These are phyloP conservation scores for Hoplodrina blanda DNA, from an alignment of 2,888 invertebrate species.

Conservation along the genomic window DNA sequence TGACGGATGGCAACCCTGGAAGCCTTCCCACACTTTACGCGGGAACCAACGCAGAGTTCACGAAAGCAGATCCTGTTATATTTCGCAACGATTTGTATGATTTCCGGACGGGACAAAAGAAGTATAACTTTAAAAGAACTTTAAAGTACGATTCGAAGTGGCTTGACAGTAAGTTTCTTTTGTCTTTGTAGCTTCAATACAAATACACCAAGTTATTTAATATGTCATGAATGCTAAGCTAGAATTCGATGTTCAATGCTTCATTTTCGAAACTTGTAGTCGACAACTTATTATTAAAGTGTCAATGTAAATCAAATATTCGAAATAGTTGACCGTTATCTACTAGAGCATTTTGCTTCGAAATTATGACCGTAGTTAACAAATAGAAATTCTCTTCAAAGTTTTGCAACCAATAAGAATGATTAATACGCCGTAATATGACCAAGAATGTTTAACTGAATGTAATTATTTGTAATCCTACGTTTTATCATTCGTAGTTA, in stretches of 20 bases:
- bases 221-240: neutral
- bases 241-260: slow-evolving; percentile 12
- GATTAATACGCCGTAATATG: slow-evolving; percentile 24
- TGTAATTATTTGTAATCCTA: slow-evolving; percentile 1
- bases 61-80: slow-evolving; percentile 93
- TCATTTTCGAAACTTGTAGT: slow-evolving; percentile 4
- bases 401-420: slow-evolving; percentile 29
- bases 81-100: slow-evolving; percentile 93
- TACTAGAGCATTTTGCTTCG: slow-evolving; percentile 18
- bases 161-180: slow-evolving; percentile 92
- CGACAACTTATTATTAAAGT: slow-evolving; percentile 19
- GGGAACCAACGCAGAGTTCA: slow-evolving; percentile 94
- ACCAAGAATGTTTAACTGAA: slow-evolving; percentile 15
- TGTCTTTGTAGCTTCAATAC: slow-evolving; percentile 1
- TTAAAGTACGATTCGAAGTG: slow-evolving; percentile 93
- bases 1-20: slow-evolving; percentile 92
- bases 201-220: neutral
- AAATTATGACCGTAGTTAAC: slow-evolving; percentile 12
- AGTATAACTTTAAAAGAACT: slow-evolving; percentile 92
- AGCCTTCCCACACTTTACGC: slow-evolving; percentile 92
- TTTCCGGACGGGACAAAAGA: slow-evolving; percentile 90
- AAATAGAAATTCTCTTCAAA: slow-evolving; percentile 24
- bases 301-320: slow-evolving; percentile 41
- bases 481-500: neutral
- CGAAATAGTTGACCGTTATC: slow-evolving; percentile 48